Percentiles rank a stretch among this genome's conserved stretches.
phyloP scores from a whole-genome alignment of 2,797 vertebrate genomes.

The Phataginus tricuspis region DNA sequence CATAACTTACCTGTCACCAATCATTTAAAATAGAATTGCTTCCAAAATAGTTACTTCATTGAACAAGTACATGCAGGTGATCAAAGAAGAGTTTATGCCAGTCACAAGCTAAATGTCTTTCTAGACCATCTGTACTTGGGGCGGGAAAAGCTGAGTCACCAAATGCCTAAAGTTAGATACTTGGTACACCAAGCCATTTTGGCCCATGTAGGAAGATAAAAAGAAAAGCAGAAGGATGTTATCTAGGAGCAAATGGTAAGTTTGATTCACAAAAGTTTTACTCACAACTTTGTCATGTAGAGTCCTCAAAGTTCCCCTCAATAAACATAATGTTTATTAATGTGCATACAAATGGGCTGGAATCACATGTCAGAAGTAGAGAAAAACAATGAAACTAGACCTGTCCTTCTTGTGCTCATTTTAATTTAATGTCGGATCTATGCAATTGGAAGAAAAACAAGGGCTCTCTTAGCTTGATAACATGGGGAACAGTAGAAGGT shows the following conservation, averaged over 20 bases:
- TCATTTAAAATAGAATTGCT: slow-evolving; percentile 48
- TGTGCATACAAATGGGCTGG: neutral
- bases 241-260: neutral
- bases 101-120: neutral
- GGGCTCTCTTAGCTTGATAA: neutral
- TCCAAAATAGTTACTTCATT: slow-evolving; percentile 16
- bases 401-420: neutral
- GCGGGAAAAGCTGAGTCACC: neutral
- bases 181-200: neutral
- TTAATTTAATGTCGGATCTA: neutral
- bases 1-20: neutral
- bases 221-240: neutral
- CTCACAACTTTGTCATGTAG: neutral
- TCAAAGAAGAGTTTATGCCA: neutral
- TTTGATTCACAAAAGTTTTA: slow-evolving; percentile 27
- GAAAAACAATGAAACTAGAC: neutral
- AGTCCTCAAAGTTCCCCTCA: slow-evolving; percentile 17
- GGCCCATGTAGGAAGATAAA: neutral
- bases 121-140: neutral
- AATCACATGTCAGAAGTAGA: neutral
- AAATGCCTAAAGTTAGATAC: neutral
- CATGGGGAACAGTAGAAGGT: neutral
- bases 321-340: slow-evolving; percentile 13
- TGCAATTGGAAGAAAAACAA: neutral
- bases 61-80: neutral